phyloP scores from a whole-genome alignment of 2,113 vertebrate species.

The Bettongia penicillata region DNA sequence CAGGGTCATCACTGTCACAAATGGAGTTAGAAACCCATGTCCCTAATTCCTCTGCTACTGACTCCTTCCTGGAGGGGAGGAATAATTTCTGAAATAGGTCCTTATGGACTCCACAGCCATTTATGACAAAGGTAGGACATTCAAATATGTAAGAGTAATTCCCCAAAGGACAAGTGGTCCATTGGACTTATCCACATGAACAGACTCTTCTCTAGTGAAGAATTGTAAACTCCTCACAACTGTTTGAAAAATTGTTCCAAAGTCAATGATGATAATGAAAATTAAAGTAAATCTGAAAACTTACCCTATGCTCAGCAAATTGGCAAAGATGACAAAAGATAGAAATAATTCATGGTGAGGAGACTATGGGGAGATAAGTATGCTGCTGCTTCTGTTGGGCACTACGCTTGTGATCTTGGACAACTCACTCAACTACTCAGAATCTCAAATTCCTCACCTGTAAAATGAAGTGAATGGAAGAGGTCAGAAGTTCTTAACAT shows the following conservation, averaged over 20 bases:
- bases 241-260: neutral
- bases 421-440: neutral
- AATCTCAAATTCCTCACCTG: neutral
- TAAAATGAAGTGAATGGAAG: neutral
- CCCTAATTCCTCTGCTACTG: neutral
- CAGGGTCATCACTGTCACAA: neutral
- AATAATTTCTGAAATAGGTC: neutral
- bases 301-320: neutral
- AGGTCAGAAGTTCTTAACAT: neutral
- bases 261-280: neutral
- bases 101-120: neutral
- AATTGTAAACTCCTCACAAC: neutral
- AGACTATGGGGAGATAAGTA: neutral
- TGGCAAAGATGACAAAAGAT: neutral
- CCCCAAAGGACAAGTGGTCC: neutral
- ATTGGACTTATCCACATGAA: neutral
- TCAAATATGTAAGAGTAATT: neutral
- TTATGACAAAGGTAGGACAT: neutral
- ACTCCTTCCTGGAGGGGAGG: slow-evolving; percentile 2
- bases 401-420: neutral
- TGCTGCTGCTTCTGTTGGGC: neutral
- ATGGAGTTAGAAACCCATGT: neutral
- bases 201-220: neutral
- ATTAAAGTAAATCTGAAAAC: neutral
- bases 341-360: neutral